Evolutionary conservation across 2,113 vertebrate genomes (phyloP).

Genomic region (Myiagra hebetior): DNA sequence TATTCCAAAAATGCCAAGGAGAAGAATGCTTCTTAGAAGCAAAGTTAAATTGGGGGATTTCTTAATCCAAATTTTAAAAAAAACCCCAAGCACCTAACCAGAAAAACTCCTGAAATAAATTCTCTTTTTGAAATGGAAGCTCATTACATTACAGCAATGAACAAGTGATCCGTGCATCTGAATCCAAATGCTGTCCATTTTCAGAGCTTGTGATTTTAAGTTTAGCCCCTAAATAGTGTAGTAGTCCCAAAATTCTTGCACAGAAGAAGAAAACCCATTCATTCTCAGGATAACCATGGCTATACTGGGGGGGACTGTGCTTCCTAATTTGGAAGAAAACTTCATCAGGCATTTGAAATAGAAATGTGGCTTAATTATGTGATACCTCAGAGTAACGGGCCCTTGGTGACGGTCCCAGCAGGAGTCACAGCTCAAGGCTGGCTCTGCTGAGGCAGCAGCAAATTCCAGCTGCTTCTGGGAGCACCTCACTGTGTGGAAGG

Average conservation of each 20-base stretch:
- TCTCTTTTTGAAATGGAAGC: background rate
- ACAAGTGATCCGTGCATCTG: background rate
- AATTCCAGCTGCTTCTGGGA: background rate
- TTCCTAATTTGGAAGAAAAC: conserved; percentile 47
- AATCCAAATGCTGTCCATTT: background rate
- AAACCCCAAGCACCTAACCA: background rate
- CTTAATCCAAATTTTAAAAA: background rate
- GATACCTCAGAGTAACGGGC: background rate
- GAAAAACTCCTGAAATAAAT: background rate
- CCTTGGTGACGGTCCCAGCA: background rate
- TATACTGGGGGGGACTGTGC: background rate
- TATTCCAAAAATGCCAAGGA: background rate
- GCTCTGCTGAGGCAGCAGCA: background rate
- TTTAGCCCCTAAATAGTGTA: background rate
- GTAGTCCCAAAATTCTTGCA: background rate
- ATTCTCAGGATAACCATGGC: background rate
- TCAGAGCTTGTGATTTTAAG: background rate
- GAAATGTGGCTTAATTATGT: background rate
- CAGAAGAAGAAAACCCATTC: background rate
- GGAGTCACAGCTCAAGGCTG: background rate
- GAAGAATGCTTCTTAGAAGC: background rate
- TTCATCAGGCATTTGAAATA: background rate
- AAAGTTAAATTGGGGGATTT: background rate
- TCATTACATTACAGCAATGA: background rate
- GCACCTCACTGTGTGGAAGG: background rate